Percentiles rank a stretch among this genome's conserved stretches.
Conservation (phyloP, 2,888 invertebrate genomes). For the Agapostemon virescens region DNA sequence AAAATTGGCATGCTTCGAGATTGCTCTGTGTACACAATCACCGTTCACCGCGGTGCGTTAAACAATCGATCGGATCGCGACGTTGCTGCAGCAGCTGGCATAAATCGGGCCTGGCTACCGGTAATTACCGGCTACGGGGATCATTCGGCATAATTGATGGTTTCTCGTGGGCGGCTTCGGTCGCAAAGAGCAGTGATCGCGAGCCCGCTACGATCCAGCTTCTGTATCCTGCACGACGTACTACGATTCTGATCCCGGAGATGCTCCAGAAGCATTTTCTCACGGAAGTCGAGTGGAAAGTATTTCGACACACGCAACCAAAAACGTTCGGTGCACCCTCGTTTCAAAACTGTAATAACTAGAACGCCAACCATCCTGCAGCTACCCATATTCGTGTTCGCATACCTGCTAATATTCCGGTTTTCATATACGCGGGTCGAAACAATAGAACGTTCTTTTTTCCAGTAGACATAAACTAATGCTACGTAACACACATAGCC, state of each 20-base stretch:
- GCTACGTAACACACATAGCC: too few relatives aligned
- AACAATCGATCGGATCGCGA: slow-evolving; percentile 47
- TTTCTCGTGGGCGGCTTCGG: slow-evolving; percentile 57
- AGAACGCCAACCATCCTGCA: not conserved
- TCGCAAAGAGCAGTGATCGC: slow-evolving; percentile 46
- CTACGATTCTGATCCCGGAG: slow-evolving; percentile 43
- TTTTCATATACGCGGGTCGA: not conserved
- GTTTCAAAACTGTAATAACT: not conserved
- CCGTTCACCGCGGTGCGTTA: slow-evolving; percentile 23
- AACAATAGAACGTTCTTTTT: not conserved
- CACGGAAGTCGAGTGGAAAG: slow-evolving; percentile 38
- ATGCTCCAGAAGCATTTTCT: slow-evolving; percentile 39
- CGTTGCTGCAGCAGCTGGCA: slow-evolving; percentile 45
- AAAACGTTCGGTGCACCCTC: not conserved
- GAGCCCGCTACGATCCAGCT: slow-evolving; percentile 26
- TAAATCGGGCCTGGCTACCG: slow-evolving; percentile 46
- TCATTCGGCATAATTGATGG: slow-evolving; percentile 65
- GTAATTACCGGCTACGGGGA: slow-evolving; percentile 60
- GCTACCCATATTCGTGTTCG: not conserved
- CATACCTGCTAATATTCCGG: too few relatives aligned
- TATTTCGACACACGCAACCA: not conserved
- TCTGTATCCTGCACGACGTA: slow-evolving; percentile 26
- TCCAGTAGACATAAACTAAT: too few relatives aligned
- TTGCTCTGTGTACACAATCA: not conserved
- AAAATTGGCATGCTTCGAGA: not conserved